These are phyloP conservation scores for Clepsis dumicolana DNA, from an alignment of 2,888 invertebrate genomes.

Conservation along the genomic window DNA sequence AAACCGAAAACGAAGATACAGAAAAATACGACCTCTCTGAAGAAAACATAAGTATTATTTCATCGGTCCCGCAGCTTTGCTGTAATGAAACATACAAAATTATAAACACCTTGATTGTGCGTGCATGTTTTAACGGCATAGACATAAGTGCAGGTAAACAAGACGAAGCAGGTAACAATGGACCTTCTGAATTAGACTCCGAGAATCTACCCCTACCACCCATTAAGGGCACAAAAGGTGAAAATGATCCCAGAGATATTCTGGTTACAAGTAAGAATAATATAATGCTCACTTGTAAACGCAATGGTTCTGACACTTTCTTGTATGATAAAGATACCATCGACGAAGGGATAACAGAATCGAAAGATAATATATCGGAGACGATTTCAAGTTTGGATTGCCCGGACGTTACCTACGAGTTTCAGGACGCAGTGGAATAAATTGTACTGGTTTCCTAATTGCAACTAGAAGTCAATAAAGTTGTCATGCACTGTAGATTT, in stretches of 20 bases:
- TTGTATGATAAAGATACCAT: constrained; percentile 15
- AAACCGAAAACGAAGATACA: background rate
- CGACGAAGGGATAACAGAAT: constrained; percentile 5
- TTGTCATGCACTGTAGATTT: background rate
- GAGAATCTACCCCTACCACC: background rate
- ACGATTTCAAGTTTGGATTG: constrained; percentile 8
- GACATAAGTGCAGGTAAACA: background rate
- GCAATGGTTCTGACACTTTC: background rate
- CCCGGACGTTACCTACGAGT: constrained; percentile 19
- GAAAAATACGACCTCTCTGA: background rate
- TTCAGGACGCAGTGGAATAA: background rate
- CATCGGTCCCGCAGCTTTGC: background rate
- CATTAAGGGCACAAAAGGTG: background rate
- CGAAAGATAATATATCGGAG: constrained; percentile 12
- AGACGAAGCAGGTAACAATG: background rate
- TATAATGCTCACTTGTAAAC: background rate
- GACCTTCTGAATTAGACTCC: background rate
- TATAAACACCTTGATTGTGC: background rate
- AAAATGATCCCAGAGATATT: background rate
- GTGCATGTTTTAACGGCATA: background rate
- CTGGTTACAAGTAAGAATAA: background rate
- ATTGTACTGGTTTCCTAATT: background rate
- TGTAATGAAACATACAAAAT: background rate
- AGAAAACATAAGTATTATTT: background rate
- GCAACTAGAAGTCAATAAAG: background rate